Evolutionary conservation across 2,113 vertebrate genomes (phyloP).

Genomic region (Paracanthobrama guichenoti): DNA sequence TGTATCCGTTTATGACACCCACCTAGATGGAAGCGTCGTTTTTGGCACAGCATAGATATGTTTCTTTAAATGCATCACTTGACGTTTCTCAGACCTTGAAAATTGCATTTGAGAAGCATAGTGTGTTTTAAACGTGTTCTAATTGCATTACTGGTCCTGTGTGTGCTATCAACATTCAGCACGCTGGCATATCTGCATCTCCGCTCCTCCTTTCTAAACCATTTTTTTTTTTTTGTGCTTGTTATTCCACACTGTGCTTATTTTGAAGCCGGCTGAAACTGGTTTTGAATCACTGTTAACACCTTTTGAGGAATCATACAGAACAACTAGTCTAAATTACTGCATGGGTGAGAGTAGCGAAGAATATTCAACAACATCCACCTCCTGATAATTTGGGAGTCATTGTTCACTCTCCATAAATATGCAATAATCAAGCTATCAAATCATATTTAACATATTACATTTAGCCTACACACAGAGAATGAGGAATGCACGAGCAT

Average conservation of each 20-base stretch:
- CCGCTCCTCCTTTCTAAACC: slow-evolving; percentile 17
- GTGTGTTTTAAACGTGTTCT: slow-evolving; percentile 29
- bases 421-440: slow-evolving; percentile 22
- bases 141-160: slow-evolving; percentile 37
- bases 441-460: neutral
- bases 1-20: neutral
- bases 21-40: neutral
- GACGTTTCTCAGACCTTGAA: slow-evolving; percentile 11
- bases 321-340: neutral
- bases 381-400: neutral
- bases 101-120: slow-evolving; percentile 32
- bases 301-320: slow-evolving; percentile 13
- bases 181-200: slow-evolving; percentile 17
- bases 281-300: slow-evolving; percentile 14
- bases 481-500: slow-evolving; percentile 6
- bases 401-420: neutral
- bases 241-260: slow-evolving; percentile 19
- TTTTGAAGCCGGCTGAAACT: slow-evolving; percentile 18
- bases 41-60: neutral
- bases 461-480: slow-evolving; percentile 22
- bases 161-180: slow-evolving; percentile 35
- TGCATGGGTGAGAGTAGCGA: neutral
- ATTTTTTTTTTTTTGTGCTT: slow-evolving; percentile 23
- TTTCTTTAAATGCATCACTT: slow-evolving; percentile 34
- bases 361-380: neutral